Base-by-base conservation (phyloP, 1,140 invertebrate genomes). In the Heliconius nattereri region DNA sequence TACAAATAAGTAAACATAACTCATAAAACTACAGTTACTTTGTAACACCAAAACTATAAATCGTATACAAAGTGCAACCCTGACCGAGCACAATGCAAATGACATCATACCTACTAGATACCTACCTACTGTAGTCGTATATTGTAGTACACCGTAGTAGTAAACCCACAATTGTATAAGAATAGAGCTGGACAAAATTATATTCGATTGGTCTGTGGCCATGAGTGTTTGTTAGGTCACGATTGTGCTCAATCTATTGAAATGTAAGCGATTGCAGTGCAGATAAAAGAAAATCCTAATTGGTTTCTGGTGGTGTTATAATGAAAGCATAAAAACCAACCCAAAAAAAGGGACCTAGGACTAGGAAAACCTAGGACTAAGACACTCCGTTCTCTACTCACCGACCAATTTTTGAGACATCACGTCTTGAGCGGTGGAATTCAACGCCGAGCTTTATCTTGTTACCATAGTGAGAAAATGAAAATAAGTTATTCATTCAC, bases 81-180 rank as follows among this genome's bases (percentile, higher is more conserved):
- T 81, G 81, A 81, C 81, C 77, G 74, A 71, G 74, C 73, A 78
- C 77, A 81, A 81, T 82, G 77, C 40, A 40, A 78, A 73, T 75
- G 49, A 74, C 52, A 75, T 81, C 76, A 78, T 75, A 52, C 70
- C 32, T 26, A 66, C 73, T 45, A 45, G 3, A 45, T 57, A 60
- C 54, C 20, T 23, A 60, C n/a, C 7, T 11, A 60, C n/a, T 60
- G 5, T 3, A 35, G 7, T 35, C 7, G 32, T 35, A 60, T 60
- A 60, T 60, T 60, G 54, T 60, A 23, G 54, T 45, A 16, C 13
- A 45, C 49, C 19, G 54, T 23, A 60, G 20, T 23, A 60, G 20
- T 60, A n/a, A 9, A 60, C 20, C 54, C 7, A n/a, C 54, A 23
- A 60, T 60, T n/a, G 54, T 60, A 60, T 20, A 60, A 23, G 9